These are phyloP conservation scores for Anodontia alba DNA, from an alignment of 2,888 invertebrate genomes.

Conservation along the genomic window DNA sequence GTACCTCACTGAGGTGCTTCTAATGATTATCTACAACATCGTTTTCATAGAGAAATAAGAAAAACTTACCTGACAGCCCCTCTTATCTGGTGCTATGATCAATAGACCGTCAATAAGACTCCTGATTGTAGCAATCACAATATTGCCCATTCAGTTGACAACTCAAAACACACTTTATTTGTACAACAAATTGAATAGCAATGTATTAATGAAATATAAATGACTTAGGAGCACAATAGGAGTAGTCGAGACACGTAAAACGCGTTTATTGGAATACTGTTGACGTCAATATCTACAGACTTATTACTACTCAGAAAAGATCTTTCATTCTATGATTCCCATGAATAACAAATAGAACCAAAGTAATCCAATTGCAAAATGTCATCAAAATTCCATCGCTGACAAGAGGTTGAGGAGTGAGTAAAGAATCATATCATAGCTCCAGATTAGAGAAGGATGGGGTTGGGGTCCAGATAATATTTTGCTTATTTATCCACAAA, in stretches of 20 bases:
- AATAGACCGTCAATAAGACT: constrained; percentile 1
- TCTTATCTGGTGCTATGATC: too few species aligned
- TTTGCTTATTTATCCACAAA: too few species aligned
- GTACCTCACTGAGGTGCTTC: too few species aligned
- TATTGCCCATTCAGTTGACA: neutral
- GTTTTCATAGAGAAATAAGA: too few species aligned
- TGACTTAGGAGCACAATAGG: constrained; percentile 3
- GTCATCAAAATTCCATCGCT: constrained; percentile 38
- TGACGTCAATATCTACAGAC: constrained; percentile 7
- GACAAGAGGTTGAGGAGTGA: constrained; percentile 17
- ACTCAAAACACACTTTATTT: constrained; percentile 2
- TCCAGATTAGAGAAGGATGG: too few species aligned
- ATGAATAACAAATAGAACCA: constrained; percentile 41
- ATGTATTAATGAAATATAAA: neutral
- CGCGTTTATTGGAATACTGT: neutral
- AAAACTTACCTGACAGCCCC: too few species aligned
- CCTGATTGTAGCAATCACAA: constrained; percentile 9
- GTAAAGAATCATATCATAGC: constrained; percentile 39
- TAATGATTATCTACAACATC: too few species aligned
- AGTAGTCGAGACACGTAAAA: neutral
- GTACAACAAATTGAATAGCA: constrained; percentile 21
- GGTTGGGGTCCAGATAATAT: too few species aligned
- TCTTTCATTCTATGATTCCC: constrained; percentile 29
- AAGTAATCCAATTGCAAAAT: constrained; percentile 46
- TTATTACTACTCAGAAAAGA: neutral